Evolutionary conservation across 2,113 vertebrate genomes (phyloP).

Genomic region (Salminus brasiliensis): DNA sequence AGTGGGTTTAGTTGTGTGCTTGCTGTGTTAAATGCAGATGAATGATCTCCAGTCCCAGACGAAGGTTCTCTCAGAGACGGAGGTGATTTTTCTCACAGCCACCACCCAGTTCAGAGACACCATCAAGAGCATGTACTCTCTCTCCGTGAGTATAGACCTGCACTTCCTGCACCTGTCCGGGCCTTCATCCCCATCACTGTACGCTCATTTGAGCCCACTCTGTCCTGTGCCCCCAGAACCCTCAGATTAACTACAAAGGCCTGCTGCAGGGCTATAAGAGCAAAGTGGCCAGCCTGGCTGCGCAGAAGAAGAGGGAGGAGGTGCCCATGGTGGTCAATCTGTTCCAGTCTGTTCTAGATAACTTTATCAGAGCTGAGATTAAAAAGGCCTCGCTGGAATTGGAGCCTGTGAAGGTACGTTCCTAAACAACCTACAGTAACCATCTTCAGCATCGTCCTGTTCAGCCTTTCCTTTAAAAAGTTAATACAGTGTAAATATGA

Average conservation of each 20-base stretch:
- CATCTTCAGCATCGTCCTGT: no score
- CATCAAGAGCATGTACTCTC: conserved; percentile 92
- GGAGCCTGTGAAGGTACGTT: conserved; percentile 80
- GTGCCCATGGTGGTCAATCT: conserved; percentile 91
- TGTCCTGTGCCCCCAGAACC: conserved; percentile 76
- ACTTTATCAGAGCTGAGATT: conserved; percentile 84
- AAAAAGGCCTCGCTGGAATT: conserved; percentile 77
- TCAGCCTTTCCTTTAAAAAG: no score
- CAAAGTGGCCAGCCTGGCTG: conserved; percentile 81
- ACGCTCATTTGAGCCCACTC: not conserved
- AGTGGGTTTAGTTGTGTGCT: not conserved
- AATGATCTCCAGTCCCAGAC: conserved; percentile 80
- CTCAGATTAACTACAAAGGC: conserved; percentile 87
- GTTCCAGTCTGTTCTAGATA: conserved; percentile 93
- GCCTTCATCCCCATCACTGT: not conserved
- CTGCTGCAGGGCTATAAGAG: conserved; percentile 90
- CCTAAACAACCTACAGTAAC: not conserved
- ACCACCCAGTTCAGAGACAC: conserved; percentile 89
- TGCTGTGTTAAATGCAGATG: conserved; percentile 73
- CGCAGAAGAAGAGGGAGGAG: conserved; percentile 77
- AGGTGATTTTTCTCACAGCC: conserved; percentile 86
- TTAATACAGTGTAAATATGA: no score
- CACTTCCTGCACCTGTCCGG: no score
- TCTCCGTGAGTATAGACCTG: conserved; percentile 79
- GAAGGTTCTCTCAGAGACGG: conserved; percentile 83